Base-by-base conservation (phyloP, 2,888 invertebrate species). In the Erebia epiphron region DNA sequence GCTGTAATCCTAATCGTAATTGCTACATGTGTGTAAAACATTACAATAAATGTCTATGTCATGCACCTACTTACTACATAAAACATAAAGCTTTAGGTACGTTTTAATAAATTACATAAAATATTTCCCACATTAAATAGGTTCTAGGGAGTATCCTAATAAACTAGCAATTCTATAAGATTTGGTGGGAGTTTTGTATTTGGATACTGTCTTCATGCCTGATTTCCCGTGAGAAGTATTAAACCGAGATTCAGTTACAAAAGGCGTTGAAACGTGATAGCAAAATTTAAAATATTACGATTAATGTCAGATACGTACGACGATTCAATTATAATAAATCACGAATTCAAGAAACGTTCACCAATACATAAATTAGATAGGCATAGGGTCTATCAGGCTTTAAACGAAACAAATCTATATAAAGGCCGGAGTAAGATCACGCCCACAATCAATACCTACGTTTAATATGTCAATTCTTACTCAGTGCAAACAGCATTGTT, bases 1-100 rank as follows among this genome's bases (percentile, higher is more conserved):
- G 65, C 18, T 67, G 52, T 50, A 63, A 67, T 64, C 10, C 50
- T 61, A 61, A 52, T 50, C 41, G 16, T 54, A 16, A 16, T 52
- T n/a, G 5, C 7, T 50, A 18, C 16, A 9, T 18, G 18, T 54
- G 16, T 9, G 54, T 54, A 18, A 54, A 26, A 9, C 11, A 61
- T 50, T 13, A 11, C 10, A 54, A 7, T 35, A 35, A 18, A 16
- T 18, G 3, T 10, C 9, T 54, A 10, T 41, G 2, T 16, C 13
- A 43, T 54, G 41, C 11, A 54, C 16, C 8, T 65, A 43, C 64
- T 16, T 1, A 7, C 0, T 35, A 35, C 35, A 35, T 35, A 35
- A 35, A 35, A 35, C 35, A 35, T 35, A 35, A 35, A 26, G 4
- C 35, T 35, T 35, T 35, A n/a, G n/a, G n/a, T n/a, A 35, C 35